Conservation (phyloP, 2,113 vertebrate species). For the Lepus europaeus region DNA sequence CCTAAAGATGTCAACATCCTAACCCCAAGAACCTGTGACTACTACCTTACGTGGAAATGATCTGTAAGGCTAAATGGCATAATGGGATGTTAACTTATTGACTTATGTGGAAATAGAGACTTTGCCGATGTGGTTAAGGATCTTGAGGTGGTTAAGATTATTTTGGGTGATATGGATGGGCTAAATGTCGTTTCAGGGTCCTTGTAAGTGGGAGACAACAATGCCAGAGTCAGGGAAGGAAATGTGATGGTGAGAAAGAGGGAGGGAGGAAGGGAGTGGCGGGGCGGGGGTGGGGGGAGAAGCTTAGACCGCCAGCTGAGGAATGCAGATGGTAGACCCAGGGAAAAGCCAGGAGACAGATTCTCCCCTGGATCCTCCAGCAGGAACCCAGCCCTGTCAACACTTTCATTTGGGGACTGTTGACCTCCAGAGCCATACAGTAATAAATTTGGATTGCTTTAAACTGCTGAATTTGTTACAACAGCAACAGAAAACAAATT, state of each 20-base stretch:
- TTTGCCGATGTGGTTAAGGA: background rate
- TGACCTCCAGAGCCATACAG: background rate
- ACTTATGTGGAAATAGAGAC: background rate
- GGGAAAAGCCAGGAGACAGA: background rate
- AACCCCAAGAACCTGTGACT: background rate
- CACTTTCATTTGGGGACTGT: background rate
- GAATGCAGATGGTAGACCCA: background rate
- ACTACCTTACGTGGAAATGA: background rate
- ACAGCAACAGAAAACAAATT: background rate
- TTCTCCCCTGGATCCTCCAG: background rate
- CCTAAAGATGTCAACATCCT: background rate
- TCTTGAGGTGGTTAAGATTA: constrained; percentile 20
- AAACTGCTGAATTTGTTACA: background rate
- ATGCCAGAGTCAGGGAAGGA: background rate
- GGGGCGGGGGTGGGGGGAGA: background rate
- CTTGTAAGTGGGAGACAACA: background rate
- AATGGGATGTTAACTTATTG: background rate
- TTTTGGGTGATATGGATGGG: background rate
- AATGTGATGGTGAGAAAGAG: background rate
- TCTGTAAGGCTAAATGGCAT: background rate
- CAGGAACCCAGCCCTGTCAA: background rate
- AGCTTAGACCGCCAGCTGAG: background rate
- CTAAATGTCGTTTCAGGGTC: background rate
- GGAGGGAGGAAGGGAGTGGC: background rate
- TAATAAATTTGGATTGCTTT: background rate